phyloP scores from a whole-genome alignment of 1,140 invertebrate species.

The Pogonomyrmex barbatus region DNA sequence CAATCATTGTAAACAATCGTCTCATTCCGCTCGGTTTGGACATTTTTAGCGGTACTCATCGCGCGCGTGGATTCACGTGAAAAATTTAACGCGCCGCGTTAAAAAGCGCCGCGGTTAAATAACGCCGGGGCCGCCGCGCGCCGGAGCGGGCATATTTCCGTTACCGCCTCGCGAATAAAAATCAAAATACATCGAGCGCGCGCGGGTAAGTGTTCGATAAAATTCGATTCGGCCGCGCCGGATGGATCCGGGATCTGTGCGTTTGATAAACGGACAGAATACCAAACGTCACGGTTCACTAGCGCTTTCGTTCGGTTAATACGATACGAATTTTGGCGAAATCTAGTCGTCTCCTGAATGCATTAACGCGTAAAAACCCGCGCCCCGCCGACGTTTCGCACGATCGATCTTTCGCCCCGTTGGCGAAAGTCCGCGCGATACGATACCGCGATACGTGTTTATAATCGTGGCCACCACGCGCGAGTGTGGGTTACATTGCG shows the following conservation, averaged over 20 bases:
- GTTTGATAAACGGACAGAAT: slow-evolving; percentile 52
- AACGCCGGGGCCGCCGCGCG: slow-evolving; percentile 13
- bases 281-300: slow-evolving; percentile 30
- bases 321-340: slow-evolving; percentile 20
- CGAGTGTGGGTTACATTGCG: not conserved
- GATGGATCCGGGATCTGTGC: slow-evolving; percentile 11
- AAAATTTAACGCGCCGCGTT: slow-evolving; percentile 43
- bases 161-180: slow-evolving; percentile 41
- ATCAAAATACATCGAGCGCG: slow-evolving; percentile 52
- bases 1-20: slow-evolving; percentile 42
- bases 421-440: slow-evolving; percentile 1
- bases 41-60: slow-evolving; percentile 29
- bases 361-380: slow-evolving; percentile 37
- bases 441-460: slow-evolving; percentile 5
- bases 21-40: slow-evolving; percentile 24
- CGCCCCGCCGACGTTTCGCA: not conserved
- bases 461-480: not conserved
- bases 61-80: slow-evolving; percentile 16
- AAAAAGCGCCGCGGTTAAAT: slow-evolving; percentile 51
- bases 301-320: slow-evolving; percentile 41
- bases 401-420: not conserved
- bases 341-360: slow-evolving; percentile 22
- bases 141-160: slow-evolving; percentile 18
- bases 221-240: slow-evolving; percentile 49
- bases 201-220: slow-evolving; percentile 47